Evolutionary conservation across 2,113 vertebrate genomes (phyloP).

Genomic region (Chloroceryle aenea): DNA sequence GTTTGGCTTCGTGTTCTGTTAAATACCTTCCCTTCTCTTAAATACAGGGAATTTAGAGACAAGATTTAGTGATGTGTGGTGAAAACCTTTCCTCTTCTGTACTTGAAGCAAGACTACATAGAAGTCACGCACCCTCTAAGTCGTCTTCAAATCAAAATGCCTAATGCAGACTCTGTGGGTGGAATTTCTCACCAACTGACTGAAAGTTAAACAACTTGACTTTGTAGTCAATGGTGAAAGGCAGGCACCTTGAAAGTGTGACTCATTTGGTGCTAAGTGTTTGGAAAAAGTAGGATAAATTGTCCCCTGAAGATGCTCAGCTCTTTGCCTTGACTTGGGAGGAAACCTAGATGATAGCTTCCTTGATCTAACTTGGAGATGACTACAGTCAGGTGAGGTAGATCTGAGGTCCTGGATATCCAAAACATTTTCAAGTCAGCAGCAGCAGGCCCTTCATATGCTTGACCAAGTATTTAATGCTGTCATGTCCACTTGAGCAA

Average conservation of each 20-base stretch:
- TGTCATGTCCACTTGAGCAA: neutral
- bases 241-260: constrained; percentile 2
- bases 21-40: neutral
- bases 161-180: neutral
- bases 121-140: neutral
- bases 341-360: neutral
- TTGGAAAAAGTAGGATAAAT: neutral
- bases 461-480: neutral
- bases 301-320: neutral
- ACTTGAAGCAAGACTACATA: neutral
- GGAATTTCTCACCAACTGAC: neutral
- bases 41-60: neutral
- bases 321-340: neutral
- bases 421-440: neutral
- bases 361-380: neutral
- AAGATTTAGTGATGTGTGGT: neutral
- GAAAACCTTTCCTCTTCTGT: neutral
- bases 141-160: neutral
- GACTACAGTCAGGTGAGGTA: neutral
- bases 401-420: neutral
- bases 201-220: constrained; percentile 2
- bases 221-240: neutral
- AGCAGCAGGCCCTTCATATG: neutral
- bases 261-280: constrained; percentile 8
- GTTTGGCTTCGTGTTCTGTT: neutral